Conservation (phyloP, 1,140 invertebrate species). For the Gonioctena quinquepunctata region DNA sequence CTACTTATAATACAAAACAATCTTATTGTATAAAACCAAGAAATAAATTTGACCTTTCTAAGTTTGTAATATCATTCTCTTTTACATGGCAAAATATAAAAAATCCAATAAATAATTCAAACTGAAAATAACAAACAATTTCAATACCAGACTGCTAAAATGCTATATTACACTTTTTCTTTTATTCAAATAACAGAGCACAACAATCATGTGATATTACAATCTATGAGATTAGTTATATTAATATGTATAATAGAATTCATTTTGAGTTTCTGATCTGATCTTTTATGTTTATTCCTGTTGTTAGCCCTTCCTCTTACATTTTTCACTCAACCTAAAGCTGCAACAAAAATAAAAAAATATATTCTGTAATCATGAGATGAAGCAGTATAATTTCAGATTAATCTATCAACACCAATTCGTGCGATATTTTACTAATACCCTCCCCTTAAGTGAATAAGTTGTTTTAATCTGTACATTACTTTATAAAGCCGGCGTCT, state of each 20-base stretch:
- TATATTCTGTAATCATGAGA: too few species aligned
- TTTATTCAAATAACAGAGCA: slow-evolving; percentile 11
- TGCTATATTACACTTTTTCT: not conserved
- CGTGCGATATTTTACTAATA: too few species aligned
- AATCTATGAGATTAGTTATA: slow-evolving; percentile 11
- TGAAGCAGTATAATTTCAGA: too few species aligned
- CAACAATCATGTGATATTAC: slow-evolving; percentile 9
- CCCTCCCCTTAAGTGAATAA: too few species aligned
- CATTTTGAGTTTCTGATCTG: not conserved
- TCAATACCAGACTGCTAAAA: not conserved
- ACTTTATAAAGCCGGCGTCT: too few species aligned
- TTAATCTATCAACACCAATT: too few species aligned
- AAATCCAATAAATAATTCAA: not conserved
- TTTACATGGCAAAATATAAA: slow-evolving; percentile 2
- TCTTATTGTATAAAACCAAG: slow-evolving; percentile 14
- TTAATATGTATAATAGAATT: slow-evolving; percentile 12
- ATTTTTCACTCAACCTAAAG: slow-evolving; percentile 16
- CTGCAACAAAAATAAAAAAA: slow-evolving; percentile 10
- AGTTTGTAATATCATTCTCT: slow-evolving; percentile 5
- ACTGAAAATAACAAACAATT: not conserved
- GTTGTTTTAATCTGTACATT: too few species aligned
- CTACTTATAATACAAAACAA: slow-evolving; percentile 19
- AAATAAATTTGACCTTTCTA: slow-evolving; percentile 3
- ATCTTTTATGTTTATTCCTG: not conserved
- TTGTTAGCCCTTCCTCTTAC: not conserved